Base-by-base conservation (phyloP, 1,140 invertebrate species). In the Copidosoma floridanum region DNA sequence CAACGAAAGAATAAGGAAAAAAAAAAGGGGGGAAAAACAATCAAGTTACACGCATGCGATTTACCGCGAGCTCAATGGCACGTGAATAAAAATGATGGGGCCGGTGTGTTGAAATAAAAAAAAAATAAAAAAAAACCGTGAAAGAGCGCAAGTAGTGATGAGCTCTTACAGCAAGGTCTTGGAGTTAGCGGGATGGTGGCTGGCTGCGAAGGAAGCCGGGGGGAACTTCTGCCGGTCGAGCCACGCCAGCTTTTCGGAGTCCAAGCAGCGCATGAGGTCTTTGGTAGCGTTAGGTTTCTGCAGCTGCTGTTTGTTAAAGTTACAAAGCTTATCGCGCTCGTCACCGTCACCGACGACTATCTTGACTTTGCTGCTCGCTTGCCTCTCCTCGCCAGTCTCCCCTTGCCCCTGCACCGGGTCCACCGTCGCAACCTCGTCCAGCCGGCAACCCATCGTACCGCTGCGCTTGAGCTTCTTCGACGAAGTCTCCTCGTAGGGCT, bases 291-390 rank as follows among this genome's bases (percentile, higher is more conserved):
- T n/a, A n/a, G n/a, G n/a, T n/a, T n/a, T n/a, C n/a, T n/a, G n/a
- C n/a, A n/a, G n/a, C n/a, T n/a, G n/a, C n/a, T n/a, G n/a, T n/a
- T n/a, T n/a, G n/a, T n/a, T n/a, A n/a, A n/a, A n/a, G n/a, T n/a
- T n/a, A n/a, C n/a, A n/a, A n/a, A n/a, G n/a, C n/a, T n/a, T n/a
- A n/a, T n/a, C n/a, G n/a, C 57, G 62, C 32, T 43, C 37, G 12
- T 56, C 37, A 23, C 41, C 47, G 20, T 73, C 67, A 44, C 65
- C 72, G 0, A 78, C 69, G 35, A 79, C 66, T 66, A 77, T 76
- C 50, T 73, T 75, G 6, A 79, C 71, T 23, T 68, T 65, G 27
- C 66, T 74, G 20, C 64, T 63, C 2, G 63, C 53, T 32, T 46
- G 40, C 23, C 46, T 32, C n/a, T 48, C 48, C 62, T 63, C 10